phyloP scores from a whole-genome alignment of 2,888 invertebrate species.

The Drosophila sordidapex region DNA sequence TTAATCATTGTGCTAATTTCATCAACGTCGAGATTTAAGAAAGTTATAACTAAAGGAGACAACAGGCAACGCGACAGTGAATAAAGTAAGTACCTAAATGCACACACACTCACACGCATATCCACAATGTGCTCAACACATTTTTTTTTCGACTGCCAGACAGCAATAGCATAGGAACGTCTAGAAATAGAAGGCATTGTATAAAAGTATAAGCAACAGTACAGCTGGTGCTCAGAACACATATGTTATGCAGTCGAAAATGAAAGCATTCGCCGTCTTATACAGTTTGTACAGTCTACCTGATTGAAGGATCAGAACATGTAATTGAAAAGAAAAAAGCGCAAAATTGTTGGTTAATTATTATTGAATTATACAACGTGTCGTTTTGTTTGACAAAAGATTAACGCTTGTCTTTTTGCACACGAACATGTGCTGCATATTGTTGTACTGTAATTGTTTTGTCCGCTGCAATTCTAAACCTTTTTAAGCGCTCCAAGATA shows the following conservation, averaged over 20 bases:
- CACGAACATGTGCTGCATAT: constrained; percentile 24
- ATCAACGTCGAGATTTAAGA: constrained; percentile 12
- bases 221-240: constrained; percentile 16
- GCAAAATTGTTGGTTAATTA: constrained; percentile 36
- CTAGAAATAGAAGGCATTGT: constrained; percentile 62
- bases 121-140: constrained; percentile 9
- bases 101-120: constrained; percentile 3
- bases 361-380: constrained; percentile 38
- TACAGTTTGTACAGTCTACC: constrained; percentile 2
- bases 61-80: constrained; percentile 24
- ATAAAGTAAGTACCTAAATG: constrained; percentile 33
- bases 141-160: constrained; percentile 16
- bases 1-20: constrained; percentile 22
- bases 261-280: constrained; percentile 1
- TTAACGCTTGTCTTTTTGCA: constrained; percentile 34
- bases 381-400: constrained; percentile 28
- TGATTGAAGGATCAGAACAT: constrained; percentile 11
- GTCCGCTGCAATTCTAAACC: constrained; percentile 1
- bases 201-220: constrained; percentile 14
- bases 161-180: constrained; percentile 26
- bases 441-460: constrained; percentile 25
- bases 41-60: constrained; percentile 27
- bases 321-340: constrained; percentile 25
- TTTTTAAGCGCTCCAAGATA: constrained; percentile 21
- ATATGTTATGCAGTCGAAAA: constrained; percentile 60